Conservation (phyloP, 2,113 vertebrate genomes). For the Typhlomys cinereus region DNA sequence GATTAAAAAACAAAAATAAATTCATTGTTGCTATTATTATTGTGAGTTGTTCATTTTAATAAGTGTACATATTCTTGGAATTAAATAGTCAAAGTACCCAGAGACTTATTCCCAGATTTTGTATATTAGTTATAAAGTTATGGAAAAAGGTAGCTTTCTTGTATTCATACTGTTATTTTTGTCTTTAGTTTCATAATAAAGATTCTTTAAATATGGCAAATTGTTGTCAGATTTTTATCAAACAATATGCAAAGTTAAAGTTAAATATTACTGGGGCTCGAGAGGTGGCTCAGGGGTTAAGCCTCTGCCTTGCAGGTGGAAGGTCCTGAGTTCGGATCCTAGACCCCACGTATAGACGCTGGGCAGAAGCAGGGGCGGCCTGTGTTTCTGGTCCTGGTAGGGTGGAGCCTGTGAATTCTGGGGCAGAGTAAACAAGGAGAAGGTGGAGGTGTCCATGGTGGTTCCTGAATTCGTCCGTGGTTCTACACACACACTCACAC, state of each 20-base stretch:
- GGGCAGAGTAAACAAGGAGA: too few species aligned
- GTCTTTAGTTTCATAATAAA: background rate
- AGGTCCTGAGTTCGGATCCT: too few species aligned
- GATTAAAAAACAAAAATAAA: background rate
- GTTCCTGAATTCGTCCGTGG: too few species aligned
- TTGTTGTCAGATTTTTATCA: background rate
- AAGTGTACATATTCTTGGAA: background rate
- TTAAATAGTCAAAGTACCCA: background rate
- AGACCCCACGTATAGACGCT: too few species aligned
- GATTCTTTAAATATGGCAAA: background rate
- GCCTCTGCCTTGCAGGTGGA: too few species aligned
- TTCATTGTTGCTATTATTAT: background rate
- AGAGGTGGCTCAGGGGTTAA: too few species aligned
- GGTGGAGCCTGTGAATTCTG: too few species aligned
- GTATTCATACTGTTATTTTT: background rate
- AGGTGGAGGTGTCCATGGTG: too few species aligned
- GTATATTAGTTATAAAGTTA: background rate
- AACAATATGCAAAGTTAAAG: background rate
- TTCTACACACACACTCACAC: too few species aligned
- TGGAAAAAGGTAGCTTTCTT: background rate
- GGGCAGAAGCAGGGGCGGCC: too few species aligned
- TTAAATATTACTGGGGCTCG: accelerated
- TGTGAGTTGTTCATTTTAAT: background rate
- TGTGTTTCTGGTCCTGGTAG: too few species aligned
- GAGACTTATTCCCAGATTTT: background rate